phyloP scores from a whole-genome alignment of 2,888 invertebrate species.

The Teleogryllus oceanicus region DNA sequence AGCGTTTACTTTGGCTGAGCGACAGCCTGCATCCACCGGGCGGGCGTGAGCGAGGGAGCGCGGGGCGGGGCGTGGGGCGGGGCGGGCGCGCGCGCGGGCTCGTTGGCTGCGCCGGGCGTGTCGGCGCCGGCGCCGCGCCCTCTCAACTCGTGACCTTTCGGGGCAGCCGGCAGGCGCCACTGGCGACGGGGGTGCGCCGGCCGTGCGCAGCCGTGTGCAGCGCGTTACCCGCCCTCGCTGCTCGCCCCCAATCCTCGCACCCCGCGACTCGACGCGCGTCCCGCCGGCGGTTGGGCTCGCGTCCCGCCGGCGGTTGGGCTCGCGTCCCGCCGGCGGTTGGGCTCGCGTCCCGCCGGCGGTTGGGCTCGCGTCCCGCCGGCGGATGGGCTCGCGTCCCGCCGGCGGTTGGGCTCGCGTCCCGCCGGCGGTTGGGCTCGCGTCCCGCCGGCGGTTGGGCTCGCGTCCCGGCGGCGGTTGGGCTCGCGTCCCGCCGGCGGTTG shows the following conservation, averaged over 20 bases:
- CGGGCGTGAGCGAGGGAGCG: background rate
- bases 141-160: slow-evolving; percentile 8
- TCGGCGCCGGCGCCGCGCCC: slow-evolving; percentile 18
- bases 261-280: background rate
- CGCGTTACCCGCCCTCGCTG: too few species aligned
- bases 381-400: too few species aligned
- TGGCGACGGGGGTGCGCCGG: background rate
- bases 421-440: too few species aligned
- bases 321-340: too few species aligned
- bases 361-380: too few species aligned
- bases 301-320: too few species aligned
- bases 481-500: too few species aligned
- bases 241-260: background rate
- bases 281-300: background rate
- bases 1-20: too few species aligned
- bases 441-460: too few species aligned
- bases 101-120: background rate
- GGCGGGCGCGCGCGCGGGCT: background rate
- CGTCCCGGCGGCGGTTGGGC: too few species aligned
- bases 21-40: background rate
- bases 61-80: background rate
- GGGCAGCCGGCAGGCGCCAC: background rate
- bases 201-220: background rate
- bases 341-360: too few species aligned
- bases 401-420: too few species aligned